phyloP scores from a whole-genome alignment of 2,113 vertebrate species.

The Syngnathus scovelli region DNA sequence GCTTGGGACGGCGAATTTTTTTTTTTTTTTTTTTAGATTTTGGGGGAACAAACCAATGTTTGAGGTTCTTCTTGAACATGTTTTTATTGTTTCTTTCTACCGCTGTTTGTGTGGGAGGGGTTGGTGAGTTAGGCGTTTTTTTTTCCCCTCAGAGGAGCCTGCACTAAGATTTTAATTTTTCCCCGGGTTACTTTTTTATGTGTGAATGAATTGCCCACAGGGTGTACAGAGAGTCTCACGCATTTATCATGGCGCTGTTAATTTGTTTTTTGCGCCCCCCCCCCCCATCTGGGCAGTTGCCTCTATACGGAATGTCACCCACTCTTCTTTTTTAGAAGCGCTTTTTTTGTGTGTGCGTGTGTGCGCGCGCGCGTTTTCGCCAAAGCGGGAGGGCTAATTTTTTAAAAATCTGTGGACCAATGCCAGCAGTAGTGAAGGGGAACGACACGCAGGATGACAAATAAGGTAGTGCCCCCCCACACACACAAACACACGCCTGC shows the following conservation, averaged over 20 bases:
- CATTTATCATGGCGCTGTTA: conserved; percentile 10
- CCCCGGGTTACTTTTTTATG: conserved; percentile 68
- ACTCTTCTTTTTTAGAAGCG: conserved; percentile 3
- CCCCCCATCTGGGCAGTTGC: conserved; percentile 48
- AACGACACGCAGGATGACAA: conserved; percentile 61
- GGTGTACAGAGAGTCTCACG: conserved; percentile 63
- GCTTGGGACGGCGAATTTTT: neutral
- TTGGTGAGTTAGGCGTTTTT: conserved; percentile 34
- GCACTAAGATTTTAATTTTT: conserved; percentile 99
- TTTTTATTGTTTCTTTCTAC: conserved; percentile 86
- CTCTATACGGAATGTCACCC: conserved; percentile 65
- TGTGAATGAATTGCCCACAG: conserved; percentile 81
- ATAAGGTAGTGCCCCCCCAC: conserved; percentile 43
- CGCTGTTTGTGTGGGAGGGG: conserved; percentile 15
- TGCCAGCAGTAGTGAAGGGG: conserved; percentile 71
- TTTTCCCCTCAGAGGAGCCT: conserved; percentile 80
- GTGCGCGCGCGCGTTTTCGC: neutral
- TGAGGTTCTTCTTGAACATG: conserved; percentile 70
- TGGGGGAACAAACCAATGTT: conserved; percentile 76
- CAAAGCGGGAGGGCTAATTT: conserved; percentile 26
- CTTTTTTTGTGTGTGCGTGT: neutral
- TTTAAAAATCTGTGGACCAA: conserved; percentile 85
- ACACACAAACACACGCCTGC: too few species aligned
- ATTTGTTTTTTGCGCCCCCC: conserved; percentile 48
- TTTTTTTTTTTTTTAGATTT: conserved; percentile 77